Base-by-base conservation (phyloP, 2,888 invertebrate genomes). In the Ligdia adustata region DNA sequence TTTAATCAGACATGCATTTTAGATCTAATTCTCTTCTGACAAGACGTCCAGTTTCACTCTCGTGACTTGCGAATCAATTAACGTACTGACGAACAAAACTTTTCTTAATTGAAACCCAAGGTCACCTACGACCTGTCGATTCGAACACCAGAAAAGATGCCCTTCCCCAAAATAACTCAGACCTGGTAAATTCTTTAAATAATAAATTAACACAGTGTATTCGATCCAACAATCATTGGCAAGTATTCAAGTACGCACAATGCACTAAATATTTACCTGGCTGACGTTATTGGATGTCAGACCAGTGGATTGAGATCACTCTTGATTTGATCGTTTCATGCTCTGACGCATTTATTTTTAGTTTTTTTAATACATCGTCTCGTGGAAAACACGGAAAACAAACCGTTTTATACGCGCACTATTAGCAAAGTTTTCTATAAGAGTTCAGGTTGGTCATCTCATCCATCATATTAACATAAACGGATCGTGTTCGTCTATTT, bases 201-300 rank as follows among this genome's bases (percentile, higher is more conserved):
- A 71, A 75, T 78, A 82, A 82, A 81, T 82, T 75, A 73, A 69
- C 72, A 55, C 72, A 75, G 74, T 69, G 75, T 79, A 60, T 72
- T 62, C 78, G 82, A 85, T 85, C 77, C 79, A 75, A 84, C 82
- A 83, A 83, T 85, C 64, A 78, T 79, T 86, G 86, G 86, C 87
- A 82, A 63, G 60, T 51, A 62, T 80, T 86, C 87, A 87, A 87
- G 86, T 80, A 79, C 84, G 76, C 67, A 67, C 69, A 70, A 66
- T 78, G 82, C 76, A 79, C 82, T 78, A 79, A 82, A 82, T 84
- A 80, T 87, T 86, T 84, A 86, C 85, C 85, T 87, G 83, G 71
- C 71, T 70, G 71, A 43, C 69, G 69, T 69, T 69, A 75, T 79
- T 81, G 62, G 62, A 67, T 73, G 73, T 75, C 69, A 76, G 63